These are phyloP conservation scores for Tetheella fluctuosa DNA, from an alignment of 2,888 invertebrate species.

Conservation along the genomic window DNA sequence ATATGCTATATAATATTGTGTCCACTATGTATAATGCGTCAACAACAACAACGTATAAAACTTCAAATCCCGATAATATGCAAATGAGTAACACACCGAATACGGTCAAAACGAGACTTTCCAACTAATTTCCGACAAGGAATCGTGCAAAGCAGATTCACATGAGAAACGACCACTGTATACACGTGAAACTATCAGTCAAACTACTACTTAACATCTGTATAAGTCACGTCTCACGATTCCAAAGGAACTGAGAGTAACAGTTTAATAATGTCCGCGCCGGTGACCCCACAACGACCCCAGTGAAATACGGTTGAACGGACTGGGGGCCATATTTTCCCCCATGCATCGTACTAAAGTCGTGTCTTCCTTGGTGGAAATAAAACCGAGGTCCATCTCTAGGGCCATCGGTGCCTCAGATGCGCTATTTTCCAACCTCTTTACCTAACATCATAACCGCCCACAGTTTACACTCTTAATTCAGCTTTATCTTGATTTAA, in stretches of 20 bases:
- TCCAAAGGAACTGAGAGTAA: conserved; percentile 63
- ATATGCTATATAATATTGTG: not conserved
- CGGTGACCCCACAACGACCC: conserved; percentile 71
- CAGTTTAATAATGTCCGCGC: conserved; percentile 83
- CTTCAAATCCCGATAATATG: not conserved
- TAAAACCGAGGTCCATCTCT: conserved; percentile 84
- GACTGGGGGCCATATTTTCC: conserved; percentile 81
- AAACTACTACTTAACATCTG: conserved; percentile 81
- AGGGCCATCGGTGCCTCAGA: conserved; percentile 81
- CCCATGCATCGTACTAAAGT: conserved; percentile 79
- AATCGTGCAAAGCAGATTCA: conserved; percentile 77
- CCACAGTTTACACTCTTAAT: conserved; percentile 14
- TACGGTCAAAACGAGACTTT: conserved; percentile 60
- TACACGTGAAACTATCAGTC: conserved; percentile 81
- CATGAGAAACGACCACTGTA: conserved; percentile 76
- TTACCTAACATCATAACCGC: conserved; percentile 43
- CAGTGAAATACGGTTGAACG: conserved; percentile 81
- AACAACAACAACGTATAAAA: not conserved
- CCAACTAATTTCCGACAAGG: conserved; percentile 69
- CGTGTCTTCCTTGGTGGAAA: conserved; percentile 83
- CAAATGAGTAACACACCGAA: conserved; percentile 37
- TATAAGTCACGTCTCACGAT: conserved; percentile 83
- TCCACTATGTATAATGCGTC: not conserved
- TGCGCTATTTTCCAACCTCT: conserved; percentile 73
- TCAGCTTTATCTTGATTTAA: not conserved